Conservation (phyloP, 2,888 invertebrate species). For the Sympetrum striolatum region DNA sequence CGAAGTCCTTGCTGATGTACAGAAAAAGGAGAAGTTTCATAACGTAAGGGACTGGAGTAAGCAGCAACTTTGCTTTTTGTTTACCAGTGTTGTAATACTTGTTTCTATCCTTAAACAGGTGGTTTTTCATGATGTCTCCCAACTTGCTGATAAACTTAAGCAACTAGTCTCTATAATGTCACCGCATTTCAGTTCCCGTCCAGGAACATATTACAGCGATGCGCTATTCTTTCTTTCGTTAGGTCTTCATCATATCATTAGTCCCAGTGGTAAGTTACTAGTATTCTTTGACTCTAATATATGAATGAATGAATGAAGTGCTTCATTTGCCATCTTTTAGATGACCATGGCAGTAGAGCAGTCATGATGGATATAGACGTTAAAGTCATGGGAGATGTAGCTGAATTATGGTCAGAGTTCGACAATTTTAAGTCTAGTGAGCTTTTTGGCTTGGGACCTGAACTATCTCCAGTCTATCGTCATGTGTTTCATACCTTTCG, state of each 20-base stretch:
- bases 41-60: conserved; percentile 58
- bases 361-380: conserved; percentile 81
- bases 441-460: conserved; percentile 75
- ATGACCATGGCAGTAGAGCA: conserved; percentile 58
- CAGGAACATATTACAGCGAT: conserved; percentile 78
- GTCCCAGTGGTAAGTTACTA: not conserved
- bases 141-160: conserved; percentile 65
- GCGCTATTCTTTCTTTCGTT: conserved; percentile 80
- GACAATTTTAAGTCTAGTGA: conserved; percentile 68
- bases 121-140: conserved; percentile 68
- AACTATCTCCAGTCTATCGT: conserved; percentile 79
- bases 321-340: not conserved
- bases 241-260: conserved; percentile 66
- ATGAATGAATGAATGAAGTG: not conserved
- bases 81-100: not conserved
- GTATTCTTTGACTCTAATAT: not conserved
- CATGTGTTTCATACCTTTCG: conserved; percentile 67
- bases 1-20: conserved; percentile 59
- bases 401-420: conserved; percentile 72
- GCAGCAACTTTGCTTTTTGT: not conserved
- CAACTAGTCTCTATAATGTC: conserved; percentile 71
- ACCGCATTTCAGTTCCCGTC: conserved; percentile 73
- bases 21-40: conserved; percentile 56
- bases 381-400: conserved; percentile 73
- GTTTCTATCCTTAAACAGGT: conserved; percentile 56